Evolutionary conservation across 2,888 invertebrate species (phyloP), one percentile per base, ranked within the genome.

Genomic region (Malthinus seriepunctatus): DNA sequence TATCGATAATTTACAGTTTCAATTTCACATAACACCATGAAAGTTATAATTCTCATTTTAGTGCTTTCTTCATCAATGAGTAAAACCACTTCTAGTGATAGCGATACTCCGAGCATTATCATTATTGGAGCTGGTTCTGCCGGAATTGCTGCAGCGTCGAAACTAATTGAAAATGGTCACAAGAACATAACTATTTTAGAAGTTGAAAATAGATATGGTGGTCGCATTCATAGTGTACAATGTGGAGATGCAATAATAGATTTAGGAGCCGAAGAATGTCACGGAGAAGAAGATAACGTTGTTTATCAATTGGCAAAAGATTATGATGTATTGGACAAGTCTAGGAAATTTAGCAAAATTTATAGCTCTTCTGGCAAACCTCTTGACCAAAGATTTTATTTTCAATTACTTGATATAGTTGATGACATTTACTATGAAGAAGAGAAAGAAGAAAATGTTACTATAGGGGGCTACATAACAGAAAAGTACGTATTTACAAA

Each of bases 401-500:
- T 49, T 15, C 34, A 56, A 44, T 11, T 65, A 23, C 48, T 46
- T 12, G 53, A 60, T 6, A 46, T 65, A 31, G 60, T 64, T 32
- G 39, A 59, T n/a, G 31, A 45, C 7, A 62, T 64, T 38, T 64
- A 63, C 44, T 60, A 63, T 44, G 61, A 63, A 2, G 38, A 58
- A 14, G 49, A 56, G 9, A 46, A 46, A 1, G 47, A 53, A n/a
- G 10, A 31, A 1, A 62, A 65, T 46, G 56, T 62, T 34, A 44
- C 51, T 32, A 11, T 54, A 8, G 91, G 91, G 0, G 86, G 89
- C 67, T 75, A 79, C 11, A 72, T 86, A 66, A 78, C 88, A 2
- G 84, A 86, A 67, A 91, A 90, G 91, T 89, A 87, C 63, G 83
- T 84, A 47, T 82, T 80, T n/a, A n/a, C n/a, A n/a, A n/a, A n/a